Conservation (phyloP, 2,888 invertebrate genomes). For the Muscina levida region DNA sequence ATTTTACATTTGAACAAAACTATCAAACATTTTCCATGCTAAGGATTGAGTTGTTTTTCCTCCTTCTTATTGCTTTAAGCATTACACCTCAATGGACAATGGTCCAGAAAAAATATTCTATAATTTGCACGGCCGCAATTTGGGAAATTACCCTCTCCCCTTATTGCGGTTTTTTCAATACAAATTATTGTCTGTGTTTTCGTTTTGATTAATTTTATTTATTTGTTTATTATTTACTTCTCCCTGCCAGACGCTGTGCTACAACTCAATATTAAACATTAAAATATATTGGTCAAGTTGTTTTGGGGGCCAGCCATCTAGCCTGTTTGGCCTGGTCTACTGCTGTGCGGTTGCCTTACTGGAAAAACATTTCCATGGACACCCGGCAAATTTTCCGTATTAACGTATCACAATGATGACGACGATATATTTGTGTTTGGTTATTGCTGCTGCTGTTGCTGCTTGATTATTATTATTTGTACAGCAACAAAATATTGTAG, state of each 20-base stretch:
- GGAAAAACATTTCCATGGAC: no score
- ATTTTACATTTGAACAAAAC: no score
- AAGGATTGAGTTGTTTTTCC: no score
- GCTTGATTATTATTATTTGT: slow-evolving; percentile 6
- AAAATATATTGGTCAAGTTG: slow-evolving; percentile 25
- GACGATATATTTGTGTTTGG: no score
- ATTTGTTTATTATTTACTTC: not conserved
- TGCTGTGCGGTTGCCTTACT: not conserved
- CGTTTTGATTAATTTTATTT: slow-evolving; percentile 12
- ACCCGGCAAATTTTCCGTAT: no score
- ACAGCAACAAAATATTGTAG: not conserved
- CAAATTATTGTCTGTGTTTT: slow-evolving; percentile 5
- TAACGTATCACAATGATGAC: no score
- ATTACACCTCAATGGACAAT: no score
- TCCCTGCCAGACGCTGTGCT: not conserved
- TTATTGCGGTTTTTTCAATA: slow-evolving; percentile 1
- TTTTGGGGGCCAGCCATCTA: not conserved
- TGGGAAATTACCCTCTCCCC: no score
- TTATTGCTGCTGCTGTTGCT: not conserved
- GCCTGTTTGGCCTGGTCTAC: not conserved
- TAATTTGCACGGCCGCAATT: no score
- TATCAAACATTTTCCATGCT: no score
- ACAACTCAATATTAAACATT: slow-evolving; percentile 8
- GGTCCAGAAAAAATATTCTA: no score
- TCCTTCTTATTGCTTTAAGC: no score